A percentile compares a stretch with the other conserved stretches of the same genome.
These are phyloP conservation scores for Delia radicum DNA, from an alignment of 1,140 invertebrate species.

Conservation along the genomic window DNA sequence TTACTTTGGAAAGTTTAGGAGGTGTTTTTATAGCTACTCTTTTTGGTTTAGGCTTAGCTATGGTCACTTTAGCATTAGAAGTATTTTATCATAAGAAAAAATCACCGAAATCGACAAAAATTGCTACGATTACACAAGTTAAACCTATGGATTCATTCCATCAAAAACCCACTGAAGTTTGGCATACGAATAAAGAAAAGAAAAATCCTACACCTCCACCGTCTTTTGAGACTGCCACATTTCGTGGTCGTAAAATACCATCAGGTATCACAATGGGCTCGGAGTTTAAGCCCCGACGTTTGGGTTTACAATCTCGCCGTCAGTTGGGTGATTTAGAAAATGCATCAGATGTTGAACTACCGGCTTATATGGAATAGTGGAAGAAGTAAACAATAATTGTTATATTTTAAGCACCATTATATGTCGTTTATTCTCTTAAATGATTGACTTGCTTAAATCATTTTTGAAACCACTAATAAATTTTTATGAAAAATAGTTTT, in stretches of 20 bases:
- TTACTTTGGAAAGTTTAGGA: constrained; percentile 83
- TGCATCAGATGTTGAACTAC: constrained; percentile 8
- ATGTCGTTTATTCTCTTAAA: no score
- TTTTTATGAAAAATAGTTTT: not conserved
- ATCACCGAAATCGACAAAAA: constrained; percentile 39
- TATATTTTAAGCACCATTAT: not conserved
- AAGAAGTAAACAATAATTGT: not conserved
- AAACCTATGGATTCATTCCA: constrained; percentile 30
- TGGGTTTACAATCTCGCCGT: not conserved
- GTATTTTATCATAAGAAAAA: constrained; percentile 70
- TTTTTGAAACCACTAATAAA: no score
- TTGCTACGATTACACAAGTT: constrained; percentile 35
- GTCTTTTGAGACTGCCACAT: constrained; percentile 40
- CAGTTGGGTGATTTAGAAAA: not conserved
- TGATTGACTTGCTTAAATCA: no score
- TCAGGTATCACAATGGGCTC: constrained; percentile 36
- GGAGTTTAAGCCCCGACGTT: constrained; percentile 36
- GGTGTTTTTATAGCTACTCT: constrained; percentile 88
- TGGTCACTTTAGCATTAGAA: constrained; percentile 78
- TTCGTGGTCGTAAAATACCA: constrained; percentile 36
- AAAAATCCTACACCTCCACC: constrained; percentile 37
- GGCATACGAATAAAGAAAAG: not conserved
- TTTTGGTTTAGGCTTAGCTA: constrained; percentile 77
- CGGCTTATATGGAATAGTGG: constrained; percentile 20
- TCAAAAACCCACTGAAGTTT: constrained; percentile 12